These are phyloP conservation scores for Drosophila lacicola DNA, from an alignment of 2,888 invertebrate species.

Conservation along the genomic window DNA sequence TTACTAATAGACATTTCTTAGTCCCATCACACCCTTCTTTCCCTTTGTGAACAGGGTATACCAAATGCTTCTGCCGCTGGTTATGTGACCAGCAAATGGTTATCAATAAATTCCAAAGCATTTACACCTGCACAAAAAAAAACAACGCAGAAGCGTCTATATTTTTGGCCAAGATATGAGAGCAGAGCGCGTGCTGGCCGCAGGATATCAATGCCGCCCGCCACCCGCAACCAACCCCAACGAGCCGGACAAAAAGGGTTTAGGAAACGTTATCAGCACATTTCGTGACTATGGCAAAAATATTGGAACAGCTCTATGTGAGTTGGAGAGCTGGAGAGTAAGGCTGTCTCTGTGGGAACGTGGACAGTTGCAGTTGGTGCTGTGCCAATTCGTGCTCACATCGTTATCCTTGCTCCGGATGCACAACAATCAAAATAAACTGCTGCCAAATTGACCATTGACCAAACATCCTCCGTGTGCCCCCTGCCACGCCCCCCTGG, in stretches of 20 bases:
- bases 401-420: slow-evolving; percentile 78
- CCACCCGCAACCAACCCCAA: background rate
- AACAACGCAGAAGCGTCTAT: slow-evolving; percentile 59
- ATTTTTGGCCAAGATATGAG: slow-evolving; percentile 21
- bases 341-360: slow-evolving; percentile 10
- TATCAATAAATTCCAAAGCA: slow-evolving; percentile 8
- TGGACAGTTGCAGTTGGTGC: slow-evolving; percentile 50
- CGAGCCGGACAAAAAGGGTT: slow-evolving; percentile 16
- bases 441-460: slow-evolving; percentile 81
- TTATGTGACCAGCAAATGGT: slow-evolving; percentile 8
- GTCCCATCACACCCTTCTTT: background rate
- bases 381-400: slow-evolving; percentile 68
- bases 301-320: slow-evolving; percentile 35
- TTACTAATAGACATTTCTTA: no score
- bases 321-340: background rate
- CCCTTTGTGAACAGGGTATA: background rate
- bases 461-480: slow-evolving; percentile 58
- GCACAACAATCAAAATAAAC: slow-evolving; percentile 81
- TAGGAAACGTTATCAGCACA: slow-evolving; percentile 65
- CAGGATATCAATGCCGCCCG: slow-evolving; percentile 34
- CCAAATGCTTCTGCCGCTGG: slow-evolving; percentile 19
- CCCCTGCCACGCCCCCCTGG: background rate
- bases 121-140: slow-evolving; percentile 25
- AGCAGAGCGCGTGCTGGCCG: slow-evolving; percentile 30
- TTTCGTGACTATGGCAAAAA: slow-evolving; percentile 70